Evolutionary conservation across 2,797 vertebrate genomes (phyloP), one percentile per base, ranked within the genome.

Genomic region (Anisognathus igniventris): DNA sequence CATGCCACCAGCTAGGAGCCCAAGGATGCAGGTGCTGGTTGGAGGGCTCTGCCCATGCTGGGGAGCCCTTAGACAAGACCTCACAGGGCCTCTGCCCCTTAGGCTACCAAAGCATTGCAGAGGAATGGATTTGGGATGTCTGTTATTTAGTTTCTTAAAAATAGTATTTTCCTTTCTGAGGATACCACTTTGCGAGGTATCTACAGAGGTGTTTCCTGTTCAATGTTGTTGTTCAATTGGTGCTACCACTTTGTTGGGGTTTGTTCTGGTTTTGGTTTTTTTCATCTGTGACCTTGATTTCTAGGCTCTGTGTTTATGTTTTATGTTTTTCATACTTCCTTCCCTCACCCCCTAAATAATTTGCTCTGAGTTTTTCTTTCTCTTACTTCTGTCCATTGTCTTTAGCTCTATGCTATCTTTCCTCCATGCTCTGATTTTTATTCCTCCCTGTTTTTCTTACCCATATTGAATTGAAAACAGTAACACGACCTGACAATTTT

Each of bases 401-500:
- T 76, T 82, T 48, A 68, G 10, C 35, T 9, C 23, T 78, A 1
- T 65, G 16, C 14, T 74, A 0, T 90, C 19, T 83, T 86, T 76
- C 23, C 28, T 74, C 7, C 42, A 30, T 77, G 35, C 74, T 96
- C 83, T 87, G 92, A 88, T 95, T 87, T 97, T 97, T 96, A 92
- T 95, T 96, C 73, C 61, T 96, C 51, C 68, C 54, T 91, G 89
- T 68, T 97, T 71, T 78, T 79, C 91, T 96, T 93, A 95, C 62
- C 93, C 44, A 64, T 27, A 66, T 88, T 95, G 91, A 74, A 18
- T 93, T 96, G 96, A 97, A 96, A 95, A 95, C 88, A 95, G 91
- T 96, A 95, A 96, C 87, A 42, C 88, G 80, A 93, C 93, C 92
- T 94, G 92, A 95, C 85, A 95, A 94, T 94, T 90, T 95, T 88